These are phyloP conservation scores for Bombus polaris DNA, from an alignment of 1,140 invertebrate genomes.

Conservation along the genomic window DNA sequence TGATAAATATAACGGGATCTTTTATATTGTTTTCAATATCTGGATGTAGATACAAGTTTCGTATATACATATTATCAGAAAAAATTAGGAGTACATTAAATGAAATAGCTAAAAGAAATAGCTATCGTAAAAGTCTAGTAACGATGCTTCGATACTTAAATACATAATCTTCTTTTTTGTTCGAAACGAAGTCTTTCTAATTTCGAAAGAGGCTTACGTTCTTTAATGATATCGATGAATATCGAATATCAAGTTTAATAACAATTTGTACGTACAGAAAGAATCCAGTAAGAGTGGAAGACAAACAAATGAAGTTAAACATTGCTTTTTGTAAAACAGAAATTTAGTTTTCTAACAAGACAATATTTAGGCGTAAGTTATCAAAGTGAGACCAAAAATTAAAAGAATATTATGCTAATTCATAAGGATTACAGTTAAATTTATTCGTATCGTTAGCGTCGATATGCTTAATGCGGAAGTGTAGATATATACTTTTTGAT, in stretches of 20 bases:
- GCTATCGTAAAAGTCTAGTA: neutral
- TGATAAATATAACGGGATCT: neutral
- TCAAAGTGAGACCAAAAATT: slow-evolving; percentile 79
- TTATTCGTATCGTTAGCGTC: slow-evolving; percentile 59
- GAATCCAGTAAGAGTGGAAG: slow-evolving; percentile 17
- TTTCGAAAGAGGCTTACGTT: slow-evolving; percentile 13
- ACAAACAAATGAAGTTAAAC: slow-evolving; percentile 25
- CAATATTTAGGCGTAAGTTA: slow-evolving; percentile 80
- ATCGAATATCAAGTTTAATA: neutral
- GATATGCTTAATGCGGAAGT: slow-evolving; percentile 46
- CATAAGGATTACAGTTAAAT: slow-evolving; percentile 69
- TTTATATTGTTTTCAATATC: slow-evolving; percentile 5
- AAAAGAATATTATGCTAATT: slow-evolving; percentile 71
- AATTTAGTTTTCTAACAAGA: slow-evolving; percentile 75
- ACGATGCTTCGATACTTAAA: slow-evolving; percentile 49
- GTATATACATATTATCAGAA: slow-evolving; percentile 1
- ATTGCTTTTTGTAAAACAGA: slow-evolving; percentile 47
- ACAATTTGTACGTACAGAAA: slow-evolving; percentile 3
- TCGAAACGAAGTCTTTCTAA: slow-evolving; percentile 5
- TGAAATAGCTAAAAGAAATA: neutral
- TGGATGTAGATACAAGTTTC: slow-evolving; percentile 38
- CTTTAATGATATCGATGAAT: slow-evolving; percentile 11
- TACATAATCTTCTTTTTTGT: slow-evolving; percentile 9
- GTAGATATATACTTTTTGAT: slow-evolving; percentile 63
- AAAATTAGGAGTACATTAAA: slow-evolving; percentile 17